Evolutionary conservation across 2,888 invertebrate species (phyloP).

Genomic region (Dorcus parallelipipedus): DNA sequence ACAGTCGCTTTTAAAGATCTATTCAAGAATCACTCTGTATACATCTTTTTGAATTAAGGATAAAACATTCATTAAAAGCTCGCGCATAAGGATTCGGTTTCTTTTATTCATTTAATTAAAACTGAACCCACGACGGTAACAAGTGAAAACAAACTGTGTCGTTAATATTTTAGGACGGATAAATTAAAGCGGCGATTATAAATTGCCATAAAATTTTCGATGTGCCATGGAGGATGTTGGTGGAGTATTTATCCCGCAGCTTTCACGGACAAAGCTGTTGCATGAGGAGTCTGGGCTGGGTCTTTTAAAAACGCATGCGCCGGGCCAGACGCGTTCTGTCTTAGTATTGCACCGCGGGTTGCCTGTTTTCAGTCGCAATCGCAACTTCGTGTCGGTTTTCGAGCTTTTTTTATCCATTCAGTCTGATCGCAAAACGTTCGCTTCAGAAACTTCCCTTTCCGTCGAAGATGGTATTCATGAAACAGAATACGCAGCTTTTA

Average conservation of each 20-base stretch:
- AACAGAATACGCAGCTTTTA: too few relatives aligned
- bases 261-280: background rate
- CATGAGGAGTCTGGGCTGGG: constrained; percentile 3
- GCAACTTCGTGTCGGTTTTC: background rate
- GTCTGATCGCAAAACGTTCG: background rate
- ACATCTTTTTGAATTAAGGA: too few relatives aligned
- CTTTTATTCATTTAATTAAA: too few relatives aligned
- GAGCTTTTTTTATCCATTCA: background rate
- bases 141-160: too few relatives aligned
- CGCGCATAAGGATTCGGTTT: too few relatives aligned
- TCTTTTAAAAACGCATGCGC: constrained; percentile 3
- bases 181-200: background rate
- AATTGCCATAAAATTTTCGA: background rate
- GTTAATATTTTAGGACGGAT: background rate
- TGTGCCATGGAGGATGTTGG: background rate
- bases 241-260: background rate
- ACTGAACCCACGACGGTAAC: too few relatives aligned
- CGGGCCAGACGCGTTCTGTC: background rate
- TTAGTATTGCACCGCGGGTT: background rate
- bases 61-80: too few relatives aligned
- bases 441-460: too few relatives aligned
- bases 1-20: too few relatives aligned
- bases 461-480: too few relatives aligned
- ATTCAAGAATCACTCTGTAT: too few relatives aligned
- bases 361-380: constrained; percentile 1